These are phyloP conservation scores for Natrix natrix DNA, from an alignment of 2,797 vertebrate genomes.

Conservation along the genomic window DNA sequence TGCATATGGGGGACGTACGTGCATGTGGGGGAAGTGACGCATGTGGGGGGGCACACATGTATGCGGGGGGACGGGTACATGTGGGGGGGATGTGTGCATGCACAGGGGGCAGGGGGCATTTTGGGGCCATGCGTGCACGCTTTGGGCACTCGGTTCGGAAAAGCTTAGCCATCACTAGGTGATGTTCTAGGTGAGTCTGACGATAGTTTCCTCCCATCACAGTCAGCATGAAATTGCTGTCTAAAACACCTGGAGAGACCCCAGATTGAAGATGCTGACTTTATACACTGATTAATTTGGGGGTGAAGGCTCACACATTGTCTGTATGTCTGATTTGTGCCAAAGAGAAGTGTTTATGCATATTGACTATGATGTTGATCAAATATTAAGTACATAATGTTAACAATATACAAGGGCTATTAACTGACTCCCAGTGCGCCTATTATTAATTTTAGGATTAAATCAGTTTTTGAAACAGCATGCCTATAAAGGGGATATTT, in stretches of 20 bases:
- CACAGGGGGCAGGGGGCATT: too few species aligned
- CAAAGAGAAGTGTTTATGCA: neutral
- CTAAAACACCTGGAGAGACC: neutral
- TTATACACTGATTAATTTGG: neutral
- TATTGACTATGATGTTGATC: neutral
- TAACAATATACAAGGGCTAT: neutral
- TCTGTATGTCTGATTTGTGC: neutral
- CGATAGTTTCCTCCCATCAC: neutral
- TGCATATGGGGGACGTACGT: too few species aligned
- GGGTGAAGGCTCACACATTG: neutral
- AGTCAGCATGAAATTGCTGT: neutral
- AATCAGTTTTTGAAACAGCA: neutral
- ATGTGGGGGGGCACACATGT: too few species aligned
- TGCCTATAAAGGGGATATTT: neutral
- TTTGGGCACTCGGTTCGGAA: too few species aligned
- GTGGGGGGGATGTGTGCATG: too few species aligned
- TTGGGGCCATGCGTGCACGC: too few species aligned
- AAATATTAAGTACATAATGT: neutral
- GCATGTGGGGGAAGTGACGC: too few species aligned
- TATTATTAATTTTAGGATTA: neutral
- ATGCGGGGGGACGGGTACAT: too few species aligned
- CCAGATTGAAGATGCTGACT: neutral
- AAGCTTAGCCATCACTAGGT: too few species aligned
- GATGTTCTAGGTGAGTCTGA: neutral
- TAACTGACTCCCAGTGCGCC: neutral